A percentile compares a stretch with the other conserved stretches of the same genome.
phyloP scores from a whole-genome alignment of 2,797 vertebrate species.

The Crax fasciolata region DNA sequence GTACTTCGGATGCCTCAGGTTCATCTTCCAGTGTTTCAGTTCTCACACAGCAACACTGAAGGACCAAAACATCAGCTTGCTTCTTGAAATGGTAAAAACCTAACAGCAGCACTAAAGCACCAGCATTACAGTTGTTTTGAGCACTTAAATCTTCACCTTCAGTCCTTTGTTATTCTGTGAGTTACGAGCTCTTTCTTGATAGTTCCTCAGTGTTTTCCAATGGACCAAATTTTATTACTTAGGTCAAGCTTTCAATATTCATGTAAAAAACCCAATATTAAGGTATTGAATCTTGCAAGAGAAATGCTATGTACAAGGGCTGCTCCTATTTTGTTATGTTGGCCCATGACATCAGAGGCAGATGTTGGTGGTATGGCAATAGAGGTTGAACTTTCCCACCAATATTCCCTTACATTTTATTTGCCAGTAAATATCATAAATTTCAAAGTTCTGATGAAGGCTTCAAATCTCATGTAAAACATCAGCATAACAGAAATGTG shows the following conservation, averaged over 20 bases:
- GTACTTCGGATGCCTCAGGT: not conserved
- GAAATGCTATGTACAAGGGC: not conserved
- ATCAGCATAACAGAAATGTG: not conserved
- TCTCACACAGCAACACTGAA: not conserved
- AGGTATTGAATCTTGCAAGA: not conserved
- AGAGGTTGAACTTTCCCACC: too few relatives aligned
- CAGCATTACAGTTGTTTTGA: not conserved
- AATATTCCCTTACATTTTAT: not conserved
- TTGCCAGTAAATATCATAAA: not conserved
- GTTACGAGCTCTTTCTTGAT: not conserved
- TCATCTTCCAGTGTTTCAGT: not conserved
- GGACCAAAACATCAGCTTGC: not conserved
- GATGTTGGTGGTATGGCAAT: too few relatives aligned
- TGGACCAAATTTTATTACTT: not conserved
- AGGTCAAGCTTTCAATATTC: not conserved
- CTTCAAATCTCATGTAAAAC: not conserved
- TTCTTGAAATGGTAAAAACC: constrained; percentile 19
- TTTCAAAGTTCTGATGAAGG: not conserved
- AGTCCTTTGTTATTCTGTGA: not conserved
- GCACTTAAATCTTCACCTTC: not conserved
- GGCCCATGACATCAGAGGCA: too few relatives aligned
- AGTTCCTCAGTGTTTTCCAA: not conserved
- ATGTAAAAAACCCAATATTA: not conserved
- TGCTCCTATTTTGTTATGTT: too few relatives aligned
- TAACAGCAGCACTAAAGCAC: not conserved